Conservation (phyloP, 2,113 vertebrate species). For the Silurus meridionalis region DNA sequence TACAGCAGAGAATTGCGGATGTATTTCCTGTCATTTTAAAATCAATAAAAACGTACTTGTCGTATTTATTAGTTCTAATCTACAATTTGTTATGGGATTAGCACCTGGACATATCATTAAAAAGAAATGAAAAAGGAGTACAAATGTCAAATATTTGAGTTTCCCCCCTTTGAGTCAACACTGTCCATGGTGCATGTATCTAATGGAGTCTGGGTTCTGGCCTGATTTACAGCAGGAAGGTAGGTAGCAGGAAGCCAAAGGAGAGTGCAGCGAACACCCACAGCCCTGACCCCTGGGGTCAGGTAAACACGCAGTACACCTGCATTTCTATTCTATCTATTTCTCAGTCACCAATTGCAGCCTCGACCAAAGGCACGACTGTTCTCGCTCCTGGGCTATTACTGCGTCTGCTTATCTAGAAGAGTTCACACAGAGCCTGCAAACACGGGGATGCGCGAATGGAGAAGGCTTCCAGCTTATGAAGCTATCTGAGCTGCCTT, state of each 20-base stretch:
- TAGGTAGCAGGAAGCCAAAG: neutral
- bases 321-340: conserved; percentile 25
- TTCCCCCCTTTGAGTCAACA: no score
- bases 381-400: conserved; percentile 7
- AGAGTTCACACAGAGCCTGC: conserved; percentile 22
- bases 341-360: neutral
- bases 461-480: conserved; percentile 4
- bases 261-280: conserved; percentile 51
- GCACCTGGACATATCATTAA: neutral
- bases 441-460: neutral
- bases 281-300: conserved; percentile 23
- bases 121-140: neutral
- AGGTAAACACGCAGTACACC: conserved; percentile 34
- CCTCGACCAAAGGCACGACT: neutral
- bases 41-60: neutral
- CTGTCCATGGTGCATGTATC: neutral
- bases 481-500: conserved; percentile 6
- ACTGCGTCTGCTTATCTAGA: conserved; percentile 33
- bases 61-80: neutral
- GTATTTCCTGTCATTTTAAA: neutral
- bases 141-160: neutral
- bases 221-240: conserved; percentile 3
- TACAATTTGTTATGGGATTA: neutral
- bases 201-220: conserved; percentile 30
- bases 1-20: neutral